phyloP scores from a whole-genome alignment of 2,888 invertebrate species.

The Acleris literana region DNA sequence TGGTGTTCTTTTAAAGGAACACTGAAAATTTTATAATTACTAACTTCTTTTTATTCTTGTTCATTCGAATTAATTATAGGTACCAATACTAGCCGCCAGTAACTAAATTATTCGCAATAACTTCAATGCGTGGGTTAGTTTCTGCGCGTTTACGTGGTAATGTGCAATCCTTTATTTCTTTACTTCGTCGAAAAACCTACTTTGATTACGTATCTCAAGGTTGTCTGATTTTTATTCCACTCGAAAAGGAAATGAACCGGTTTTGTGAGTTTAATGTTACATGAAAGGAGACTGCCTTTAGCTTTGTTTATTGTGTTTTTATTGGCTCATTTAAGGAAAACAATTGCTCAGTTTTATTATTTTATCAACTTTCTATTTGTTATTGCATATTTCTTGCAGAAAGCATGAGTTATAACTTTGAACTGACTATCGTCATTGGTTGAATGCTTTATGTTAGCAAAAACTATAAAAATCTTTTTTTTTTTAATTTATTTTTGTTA shows the following conservation, averaged over 20 bases:
- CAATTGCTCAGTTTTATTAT: background rate
- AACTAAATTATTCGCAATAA: too few species aligned
- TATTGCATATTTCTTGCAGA: background rate
- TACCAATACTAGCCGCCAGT: too few species aligned
- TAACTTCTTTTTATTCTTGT: too few species aligned
- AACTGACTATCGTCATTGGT: too few species aligned
- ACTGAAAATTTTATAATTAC: too few species aligned
- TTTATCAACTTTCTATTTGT: background rate
- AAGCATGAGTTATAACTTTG: too few species aligned
- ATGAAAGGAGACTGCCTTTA: conserved; percentile 15
- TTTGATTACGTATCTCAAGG: conserved; percentile 14
- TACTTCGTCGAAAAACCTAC: conserved; percentile 2
- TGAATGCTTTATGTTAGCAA: too few species aligned
- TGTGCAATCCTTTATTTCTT: conserved; percentile 7
- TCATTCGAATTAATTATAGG: too few species aligned
- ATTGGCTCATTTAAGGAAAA: conserved; percentile 7
- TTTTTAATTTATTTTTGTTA: too few species aligned
- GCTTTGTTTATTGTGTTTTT: conserved; percentile 17
- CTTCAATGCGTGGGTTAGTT: background rate
- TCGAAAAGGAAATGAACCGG: conserved; percentile 27
- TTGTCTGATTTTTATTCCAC: conserved; percentile 17
- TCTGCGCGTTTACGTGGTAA: conserved; percentile 2
- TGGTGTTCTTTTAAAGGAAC: too few species aligned
- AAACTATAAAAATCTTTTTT: too few species aligned
- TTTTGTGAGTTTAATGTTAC: conserved; percentile 17